A percentile compares a stretch with the other conserved stretches of the same genome.
phyloP scores from a whole-genome alignment of 2,888 invertebrate genomes.

The Agrypnus murinus region DNA sequence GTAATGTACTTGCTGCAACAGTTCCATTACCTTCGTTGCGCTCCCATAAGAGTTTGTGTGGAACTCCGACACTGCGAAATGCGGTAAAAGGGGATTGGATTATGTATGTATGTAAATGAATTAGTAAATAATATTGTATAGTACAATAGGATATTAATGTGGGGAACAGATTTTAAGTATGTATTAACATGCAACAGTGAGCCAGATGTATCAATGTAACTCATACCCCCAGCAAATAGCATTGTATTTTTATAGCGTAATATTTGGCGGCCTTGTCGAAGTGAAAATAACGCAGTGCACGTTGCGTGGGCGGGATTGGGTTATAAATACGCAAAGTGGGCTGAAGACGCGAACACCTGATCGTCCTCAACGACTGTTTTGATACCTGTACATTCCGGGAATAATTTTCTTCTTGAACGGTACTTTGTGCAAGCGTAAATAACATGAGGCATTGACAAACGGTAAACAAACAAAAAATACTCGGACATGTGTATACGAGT shows the following conservation, averaged over 20 bases:
- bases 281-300: constrained; percentile 64
- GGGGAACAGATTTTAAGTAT: no score
- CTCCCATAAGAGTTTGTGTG: no score
- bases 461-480: constrained; percentile 29
- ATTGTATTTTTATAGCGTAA: constrained; percentile 49
- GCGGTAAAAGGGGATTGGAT: no score
- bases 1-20: no score
- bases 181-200: no score
- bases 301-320: constrained; percentile 62
- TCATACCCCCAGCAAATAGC: constrained; percentile 23
- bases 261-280: constrained; percentile 64
- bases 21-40: no score
- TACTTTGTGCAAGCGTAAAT: constrained; percentile 22
- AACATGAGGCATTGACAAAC: constrained; percentile 21
- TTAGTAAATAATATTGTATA: no score
- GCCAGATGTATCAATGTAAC: constrained; percentile 1
- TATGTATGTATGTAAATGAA: no score
- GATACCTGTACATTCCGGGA: constrained; percentile 50
- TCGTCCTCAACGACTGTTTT: constrained; percentile 54
- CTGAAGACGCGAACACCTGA: constrained; percentile 65
- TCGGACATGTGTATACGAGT: not conserved
- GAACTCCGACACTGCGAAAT: no score
- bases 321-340: constrained; percentile 58
- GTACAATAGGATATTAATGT: no score
- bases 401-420: constrained; percentile 29